Conservation (phyloP, 2,797 vertebrate species). For the Glossophaga mutica region DNA sequence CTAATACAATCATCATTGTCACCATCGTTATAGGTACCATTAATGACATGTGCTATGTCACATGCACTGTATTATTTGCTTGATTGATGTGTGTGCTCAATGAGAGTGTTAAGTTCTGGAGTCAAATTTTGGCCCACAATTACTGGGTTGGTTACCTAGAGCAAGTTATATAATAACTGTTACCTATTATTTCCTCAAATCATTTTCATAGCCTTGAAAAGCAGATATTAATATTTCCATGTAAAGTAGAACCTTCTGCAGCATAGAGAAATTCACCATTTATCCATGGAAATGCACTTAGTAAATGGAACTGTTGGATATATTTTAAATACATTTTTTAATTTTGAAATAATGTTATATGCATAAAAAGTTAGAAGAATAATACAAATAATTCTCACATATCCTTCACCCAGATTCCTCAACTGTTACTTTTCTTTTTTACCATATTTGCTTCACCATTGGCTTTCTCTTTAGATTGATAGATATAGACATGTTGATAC, state of each 20-base stretch:
- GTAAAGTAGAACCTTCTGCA: background rate
- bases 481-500: background rate
- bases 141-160: background rate
- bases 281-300: background rate
- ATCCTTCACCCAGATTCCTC: background rate
- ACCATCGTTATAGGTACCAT: background rate
- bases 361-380: background rate
- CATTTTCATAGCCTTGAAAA: background rate
- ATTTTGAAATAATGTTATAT: conserved; percentile 2
- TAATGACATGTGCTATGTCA: background rate
- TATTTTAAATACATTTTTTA: background rate
- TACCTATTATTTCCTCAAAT: background rate
- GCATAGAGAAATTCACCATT: background rate
- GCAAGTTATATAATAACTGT: background rate
- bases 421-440: background rate
- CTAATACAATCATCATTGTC: background rate
- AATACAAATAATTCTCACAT: background rate
- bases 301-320: background rate
- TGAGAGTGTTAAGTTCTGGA: background rate
- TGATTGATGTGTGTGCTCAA: background rate
- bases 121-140: background rate
- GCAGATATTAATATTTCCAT: background rate
- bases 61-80: background rate
- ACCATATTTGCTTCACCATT: background rate
- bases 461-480: background rate